Evolutionary conservation across 2,113 vertebrate genomes (phyloP).

Genomic region (Garra rufa): DNA sequence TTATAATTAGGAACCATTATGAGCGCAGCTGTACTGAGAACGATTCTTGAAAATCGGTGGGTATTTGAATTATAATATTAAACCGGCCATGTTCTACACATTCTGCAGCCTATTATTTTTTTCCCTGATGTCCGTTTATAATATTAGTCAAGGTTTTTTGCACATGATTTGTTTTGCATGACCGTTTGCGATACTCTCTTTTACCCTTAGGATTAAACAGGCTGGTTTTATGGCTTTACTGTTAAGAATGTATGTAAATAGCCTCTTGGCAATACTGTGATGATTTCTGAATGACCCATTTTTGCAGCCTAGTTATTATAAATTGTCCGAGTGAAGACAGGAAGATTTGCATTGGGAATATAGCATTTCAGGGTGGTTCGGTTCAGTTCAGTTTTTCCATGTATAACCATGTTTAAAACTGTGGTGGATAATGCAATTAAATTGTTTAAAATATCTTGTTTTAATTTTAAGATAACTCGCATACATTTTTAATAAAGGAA

Average conservation of each 20-base stretch:
- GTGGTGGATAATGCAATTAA: background rate
- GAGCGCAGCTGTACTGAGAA: slow-evolving; percentile 29
- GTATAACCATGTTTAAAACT: background rate
- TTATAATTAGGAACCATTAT: slow-evolving; percentile 27
- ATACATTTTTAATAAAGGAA: no score
- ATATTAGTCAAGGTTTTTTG: background rate
- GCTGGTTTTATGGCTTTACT: background rate
- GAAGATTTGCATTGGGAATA: background rate
- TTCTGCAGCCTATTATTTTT: background rate
- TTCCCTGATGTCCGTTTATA: background rate
- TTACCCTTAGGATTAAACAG: slow-evolving; percentile 13
- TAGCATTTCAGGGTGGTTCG: background rate
- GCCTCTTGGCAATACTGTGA: background rate
- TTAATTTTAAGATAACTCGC: no score
- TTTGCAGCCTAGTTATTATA: background rate
- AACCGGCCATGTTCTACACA: background rate
- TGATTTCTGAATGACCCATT: background rate
- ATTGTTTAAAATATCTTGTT: no score
- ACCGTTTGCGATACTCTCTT: background rate
- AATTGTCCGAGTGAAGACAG: background rate
- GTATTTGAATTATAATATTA: slow-evolving; percentile 17
- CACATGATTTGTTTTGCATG: background rate
- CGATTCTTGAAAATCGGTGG: background rate
- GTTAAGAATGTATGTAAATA: background rate
- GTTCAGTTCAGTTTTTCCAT: background rate